phyloP scores from a whole-genome alignment of 1,140 invertebrate genomes.

The Drosophila navojoa region DNA sequence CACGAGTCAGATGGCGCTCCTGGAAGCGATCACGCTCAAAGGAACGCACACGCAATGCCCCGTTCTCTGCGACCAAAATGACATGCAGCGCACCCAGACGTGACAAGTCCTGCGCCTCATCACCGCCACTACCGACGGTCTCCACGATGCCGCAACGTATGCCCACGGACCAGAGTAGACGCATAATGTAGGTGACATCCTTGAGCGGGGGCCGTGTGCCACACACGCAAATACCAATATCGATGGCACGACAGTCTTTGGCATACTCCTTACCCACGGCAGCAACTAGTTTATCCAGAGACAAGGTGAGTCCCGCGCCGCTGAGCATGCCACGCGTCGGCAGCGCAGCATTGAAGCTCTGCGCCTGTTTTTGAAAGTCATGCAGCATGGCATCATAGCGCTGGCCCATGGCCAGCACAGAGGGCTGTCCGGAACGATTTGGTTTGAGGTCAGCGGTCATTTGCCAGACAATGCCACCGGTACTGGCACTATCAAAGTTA shows the following conservation, averaged over 20 bases:
- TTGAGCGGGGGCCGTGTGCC: slow-evolving; percentile 85
- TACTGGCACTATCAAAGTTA: slow-evolving; percentile 69
- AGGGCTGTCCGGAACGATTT: slow-evolving; percentile 65
- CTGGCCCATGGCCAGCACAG: slow-evolving; percentile 84
- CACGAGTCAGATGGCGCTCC: slow-evolving; percentile 86
- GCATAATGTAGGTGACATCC: slow-evolving; percentile 86
- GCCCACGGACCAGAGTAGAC: slow-evolving; percentile 83
- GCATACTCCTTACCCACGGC: slow-evolving; percentile 82
- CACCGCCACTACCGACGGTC: slow-evolving; percentile 69
- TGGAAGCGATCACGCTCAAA: slow-evolving; percentile 87
- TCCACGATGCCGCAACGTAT: slow-evolving; percentile 84
- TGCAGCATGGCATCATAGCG: slow-evolving; percentile 84
- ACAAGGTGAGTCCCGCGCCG: slow-evolving; percentile 91
- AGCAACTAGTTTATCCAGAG: slow-evolving; percentile 88
- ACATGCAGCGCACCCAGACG: slow-evolving; percentile 87
- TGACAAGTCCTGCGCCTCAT: slow-evolving; percentile 89
- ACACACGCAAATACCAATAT: slow-evolving; percentile 88
- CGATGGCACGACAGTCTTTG: slow-evolving; percentile 84
- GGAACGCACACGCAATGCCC: slow-evolving; percentile 86
- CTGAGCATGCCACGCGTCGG: slow-evolving; percentile 79
- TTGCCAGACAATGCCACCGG: slow-evolving; percentile 79
- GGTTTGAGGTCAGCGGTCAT: slow-evolving; percentile 76
- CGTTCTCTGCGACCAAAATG: slow-evolving; percentile 88
- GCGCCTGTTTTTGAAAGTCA: slow-evolving; percentile 82
- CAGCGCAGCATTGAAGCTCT: slow-evolving; percentile 73